Evolutionary conservation across 2,888 invertebrate species (phyloP), one percentile per base, ranked within the genome.

Genomic region (Pseudoips prasinana): DNA sequence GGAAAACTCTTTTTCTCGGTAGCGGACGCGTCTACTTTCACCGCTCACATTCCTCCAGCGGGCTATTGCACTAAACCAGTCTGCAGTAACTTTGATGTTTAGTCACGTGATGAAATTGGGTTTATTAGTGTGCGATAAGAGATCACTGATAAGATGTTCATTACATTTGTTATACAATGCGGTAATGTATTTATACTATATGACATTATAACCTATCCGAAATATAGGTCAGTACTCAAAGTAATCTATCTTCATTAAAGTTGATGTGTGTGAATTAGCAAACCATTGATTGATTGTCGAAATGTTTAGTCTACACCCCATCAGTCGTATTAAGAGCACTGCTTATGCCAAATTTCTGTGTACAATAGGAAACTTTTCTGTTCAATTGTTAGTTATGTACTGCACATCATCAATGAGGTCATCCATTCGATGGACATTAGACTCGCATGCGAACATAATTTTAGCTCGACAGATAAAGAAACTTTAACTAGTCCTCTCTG

Each of bases 1-100:
- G 83, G 79, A 86, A 86, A 87, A 84, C 77, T 75, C 66, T 82
- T 86, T 84, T 87, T 82, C 86, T 81, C 65, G 56, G 77, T 77
- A 82, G 63, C 81, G 75, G 77, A 73, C 81, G 78, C 77, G 78
- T 70, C 78, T 66, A 86, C 88, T 88, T 88, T 88, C 88, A 82
- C 87, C 77, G 63, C 40, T 79, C 78, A 77, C 85, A 85, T 86
- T 82, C 85, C 82, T 69, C 58, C 25, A 40, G 25, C 50, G 58
- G 66, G 64, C 64, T 64, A 54, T 75, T 72, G 69, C 73, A 59
- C 64, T 64, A 54, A 72, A 75, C 76, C 68, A 69, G 72, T 69
- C 62, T 59, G 61, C 59, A 64, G 57, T 63, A 48, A 49, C 59
- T 61, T 62, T 58, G 58, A 44, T 65, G 60, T 53, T 59, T 67